A percentile compares a stretch with the other conserved stretches of the same genome.
These are phyloP conservation scores for Allochrocebus solatus DNA, from an alignment of 2,797 vertebrate genomes.

Conservation along the genomic window DNA sequence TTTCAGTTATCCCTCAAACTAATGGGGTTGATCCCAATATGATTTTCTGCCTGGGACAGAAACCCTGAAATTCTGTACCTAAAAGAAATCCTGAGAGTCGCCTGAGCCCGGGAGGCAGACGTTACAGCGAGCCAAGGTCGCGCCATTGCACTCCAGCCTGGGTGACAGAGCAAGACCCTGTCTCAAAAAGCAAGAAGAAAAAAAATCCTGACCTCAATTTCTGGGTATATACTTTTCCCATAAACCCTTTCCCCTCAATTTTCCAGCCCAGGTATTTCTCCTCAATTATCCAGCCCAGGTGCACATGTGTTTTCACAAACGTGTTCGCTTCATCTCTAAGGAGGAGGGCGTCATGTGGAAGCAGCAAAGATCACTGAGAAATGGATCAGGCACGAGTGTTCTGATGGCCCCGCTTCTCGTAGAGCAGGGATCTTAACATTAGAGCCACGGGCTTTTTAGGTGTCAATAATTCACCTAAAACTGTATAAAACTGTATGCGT, in stretches of 20 bases:
- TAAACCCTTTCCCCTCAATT: neutral
- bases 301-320: neutral
- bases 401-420: rapidly evolving
- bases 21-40: neutral
- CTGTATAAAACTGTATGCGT: neutral
- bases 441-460: neutral
- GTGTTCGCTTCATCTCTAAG: neutral
- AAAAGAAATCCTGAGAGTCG: too few relatives aligned
- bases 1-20: neutral
- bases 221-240: neutral
- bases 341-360: neutral
- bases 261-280: neutral
- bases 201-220: neutral
- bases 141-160: too few relatives aligned
- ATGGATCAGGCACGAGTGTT: neutral
- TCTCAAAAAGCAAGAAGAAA: too few relatives aligned
- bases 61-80: too few relatives aligned
- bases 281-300: neutral
- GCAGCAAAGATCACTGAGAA: neutral
- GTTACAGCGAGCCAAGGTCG: too few relatives aligned
- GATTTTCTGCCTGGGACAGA: neutral
- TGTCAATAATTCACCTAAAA: too few relatives aligned
- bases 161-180: too few relatives aligned
- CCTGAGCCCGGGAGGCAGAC: too few relatives aligned
- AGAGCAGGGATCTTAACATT: too few relatives aligned